Base-by-base conservation (phyloP, 2,888 invertebrate genomes). In the Sussaba pulchella region DNA sequence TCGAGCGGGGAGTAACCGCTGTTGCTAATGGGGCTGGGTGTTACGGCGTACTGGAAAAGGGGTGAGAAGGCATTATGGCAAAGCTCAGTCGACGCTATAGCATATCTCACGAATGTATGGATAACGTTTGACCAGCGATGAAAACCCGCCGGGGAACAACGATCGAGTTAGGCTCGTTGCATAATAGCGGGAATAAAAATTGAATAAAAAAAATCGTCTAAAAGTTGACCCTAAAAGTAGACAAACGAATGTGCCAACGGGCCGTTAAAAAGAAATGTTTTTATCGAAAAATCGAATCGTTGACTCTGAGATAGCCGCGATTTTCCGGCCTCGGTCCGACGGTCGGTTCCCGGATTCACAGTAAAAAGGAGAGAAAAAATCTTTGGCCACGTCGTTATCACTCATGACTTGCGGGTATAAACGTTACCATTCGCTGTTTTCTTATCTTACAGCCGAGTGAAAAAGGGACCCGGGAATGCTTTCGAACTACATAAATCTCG, bases 231-330 rank as follows among this genome's bases (percentile, higher is more conserved):
- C 41, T 70, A 74, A 74, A 79, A 63, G 41, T 36, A 45, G 21
- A 36, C 19, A 12, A 14, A 66, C 24, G 52, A 31, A 61, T 21
- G 52, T 71, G 72, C 45, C 19, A 36, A 76, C 14, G 6, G 76
- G 80, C 61, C 66, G 52, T 71, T 76, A 75, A 80, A 75, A 80
- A 80, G 21, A n/a, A n/a, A n/a, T n/a, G n/a, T n/a, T 71, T 45
- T 76, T 75, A 80, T 80, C 76, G 69, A 43, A 52, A 67, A 78
- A 73, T 73, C 61, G 36, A 5, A 6, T 73, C 72, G 61, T 43
- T 47, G 47, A 61, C 19, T 78, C 17, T n/a, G 21, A 43, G 50
- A 61, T 61, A 43, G 24, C 52, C 31, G 31, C 31, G 66, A 61
- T 67, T 78, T 67, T 45, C n/a, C 36, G 36, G 19, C 26, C 36